These are phyloP conservation scores for Buathra laborator DNA, from an alignment of 2,888 invertebrate genomes.

Conservation along the genomic window DNA sequence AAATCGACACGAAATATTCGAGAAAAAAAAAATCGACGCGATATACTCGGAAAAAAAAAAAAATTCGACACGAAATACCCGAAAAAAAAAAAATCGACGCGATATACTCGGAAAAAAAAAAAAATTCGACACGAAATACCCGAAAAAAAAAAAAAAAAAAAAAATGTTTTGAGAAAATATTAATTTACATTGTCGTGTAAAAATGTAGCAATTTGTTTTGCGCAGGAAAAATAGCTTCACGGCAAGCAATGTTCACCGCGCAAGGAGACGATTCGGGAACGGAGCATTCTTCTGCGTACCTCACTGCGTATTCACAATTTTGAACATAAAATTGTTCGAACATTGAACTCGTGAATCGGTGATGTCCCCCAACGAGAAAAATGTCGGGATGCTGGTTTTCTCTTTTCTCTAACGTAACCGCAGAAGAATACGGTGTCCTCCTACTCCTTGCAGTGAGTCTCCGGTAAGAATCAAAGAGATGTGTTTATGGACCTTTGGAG, in stretches of 20 bases:
- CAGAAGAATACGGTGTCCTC: conserved; percentile 60
- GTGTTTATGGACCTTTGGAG: conserved; percentile 69
- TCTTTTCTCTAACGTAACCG: conserved; percentile 56
- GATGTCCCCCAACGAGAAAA: conserved; percentile 65
- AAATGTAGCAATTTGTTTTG: conserved; percentile 81
- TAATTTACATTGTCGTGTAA: conserved; percentile 73
- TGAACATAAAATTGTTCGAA: conserved; percentile 54
- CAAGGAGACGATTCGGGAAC: conserved; percentile 74
- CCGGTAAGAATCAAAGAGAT: conserved; percentile 73
- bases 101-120: conserved; percentile 17
- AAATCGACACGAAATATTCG: conserved; percentile 74
- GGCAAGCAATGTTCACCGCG: conserved; percentile 77
- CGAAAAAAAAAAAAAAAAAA: conserved; percentile 41
- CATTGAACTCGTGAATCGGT: conserved; percentile 61
- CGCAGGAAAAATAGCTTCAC: conserved; percentile 80
- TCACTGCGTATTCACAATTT: conserved; percentile 69
- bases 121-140: conserved; percentile 36
- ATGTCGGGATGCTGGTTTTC: conserved; percentile 70
- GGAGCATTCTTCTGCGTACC: conserved; percentile 76
- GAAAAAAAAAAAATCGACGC: conserved; percentile 52
- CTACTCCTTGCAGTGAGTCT: conserved; percentile 59
- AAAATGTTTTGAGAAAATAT: conserved; percentile 51
- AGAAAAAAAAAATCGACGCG: conserved; percentile 65
- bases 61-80: conserved; percentile 65
- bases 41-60: conserved; percentile 49